Conservation (phyloP, 92 coral and sea anemone genomes). For the Zoanthus solanderi region DNA sequence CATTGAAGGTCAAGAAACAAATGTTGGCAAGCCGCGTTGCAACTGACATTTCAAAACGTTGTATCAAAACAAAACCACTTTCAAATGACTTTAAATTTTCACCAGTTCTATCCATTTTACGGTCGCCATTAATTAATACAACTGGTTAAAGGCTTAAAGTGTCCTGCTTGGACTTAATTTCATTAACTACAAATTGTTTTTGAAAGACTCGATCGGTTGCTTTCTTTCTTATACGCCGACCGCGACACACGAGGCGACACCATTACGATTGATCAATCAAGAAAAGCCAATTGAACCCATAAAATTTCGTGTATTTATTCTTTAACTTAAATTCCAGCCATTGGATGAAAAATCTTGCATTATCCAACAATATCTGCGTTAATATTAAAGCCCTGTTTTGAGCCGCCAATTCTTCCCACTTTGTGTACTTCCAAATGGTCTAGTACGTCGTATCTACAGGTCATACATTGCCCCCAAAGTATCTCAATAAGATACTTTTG, state of each 20-base stretch:
- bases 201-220: not conserved
- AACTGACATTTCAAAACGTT: too few relatives aligned
- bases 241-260: not conserved
- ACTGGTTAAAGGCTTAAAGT: too few relatives aligned
- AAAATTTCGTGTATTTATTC: not conserved
- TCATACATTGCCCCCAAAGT: too few relatives aligned
- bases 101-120: too few relatives aligned
- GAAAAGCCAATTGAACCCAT: not conserved
- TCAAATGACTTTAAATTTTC: too few relatives aligned
- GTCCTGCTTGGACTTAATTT: too few relatives aligned
- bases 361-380: not conserved
- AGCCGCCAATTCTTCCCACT: not conserved
- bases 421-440: not conserved
- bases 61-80: too few relatives aligned
- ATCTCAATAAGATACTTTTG: too few relatives aligned
- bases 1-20: conserved; percentile 23
- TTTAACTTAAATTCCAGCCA: not conserved
- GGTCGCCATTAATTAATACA: too few relatives aligned
- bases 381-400: not conserved
- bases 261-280: not conserved
- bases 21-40: not conserved
- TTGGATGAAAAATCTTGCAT: not conserved
- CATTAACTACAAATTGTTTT: too few relatives aligned
- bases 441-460: not conserved
- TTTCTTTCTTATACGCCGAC: not conserved